phyloP scores from a whole-genome alignment of 2,113 vertebrate species.

The Clarias gariepinus region DNA sequence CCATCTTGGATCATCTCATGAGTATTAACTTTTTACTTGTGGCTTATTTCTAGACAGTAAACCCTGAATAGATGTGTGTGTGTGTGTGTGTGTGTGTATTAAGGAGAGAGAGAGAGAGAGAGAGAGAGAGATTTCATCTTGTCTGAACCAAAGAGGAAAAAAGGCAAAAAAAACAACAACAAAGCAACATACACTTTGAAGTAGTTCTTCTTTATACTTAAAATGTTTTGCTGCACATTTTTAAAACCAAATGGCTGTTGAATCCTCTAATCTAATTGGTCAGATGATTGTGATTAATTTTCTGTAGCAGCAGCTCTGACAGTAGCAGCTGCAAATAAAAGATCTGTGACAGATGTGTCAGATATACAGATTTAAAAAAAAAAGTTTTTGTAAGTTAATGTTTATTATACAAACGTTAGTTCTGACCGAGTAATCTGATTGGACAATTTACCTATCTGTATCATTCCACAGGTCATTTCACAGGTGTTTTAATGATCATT shows the following conservation, averaged over 20 bases:
- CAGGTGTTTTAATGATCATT: too few species aligned
- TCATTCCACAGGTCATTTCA: too few species aligned
- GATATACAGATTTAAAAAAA: too few species aligned
- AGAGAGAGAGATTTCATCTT: background rate
- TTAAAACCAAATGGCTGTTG: background rate
- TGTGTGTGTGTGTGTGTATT: background rate
- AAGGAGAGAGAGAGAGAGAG: background rate
- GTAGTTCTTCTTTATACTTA: background rate
- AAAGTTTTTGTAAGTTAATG: background rate
- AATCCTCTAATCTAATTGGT: background rate
- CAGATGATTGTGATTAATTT: background rate
- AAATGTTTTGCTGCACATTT: background rate
- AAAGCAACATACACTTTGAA: background rate
- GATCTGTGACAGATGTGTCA: too few species aligned
- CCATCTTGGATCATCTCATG: background rate
- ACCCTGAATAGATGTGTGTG: background rate
- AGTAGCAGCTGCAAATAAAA: background rate
- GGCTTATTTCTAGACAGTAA: constrained; percentile 50
- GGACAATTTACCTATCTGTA: too few species aligned
- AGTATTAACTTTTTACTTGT: constrained; percentile 32
- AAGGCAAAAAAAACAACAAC: background rate
- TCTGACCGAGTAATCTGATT: too few species aligned
- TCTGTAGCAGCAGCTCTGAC: background rate
- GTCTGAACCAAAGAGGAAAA: background rate
- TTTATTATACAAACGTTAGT: background rate